These are phyloP conservation scores for Turritopsis dohrnii DNA, from an alignment of 30 jellyfish, hydroid and myxozoan species.

Conservation along the genomic window DNA sequence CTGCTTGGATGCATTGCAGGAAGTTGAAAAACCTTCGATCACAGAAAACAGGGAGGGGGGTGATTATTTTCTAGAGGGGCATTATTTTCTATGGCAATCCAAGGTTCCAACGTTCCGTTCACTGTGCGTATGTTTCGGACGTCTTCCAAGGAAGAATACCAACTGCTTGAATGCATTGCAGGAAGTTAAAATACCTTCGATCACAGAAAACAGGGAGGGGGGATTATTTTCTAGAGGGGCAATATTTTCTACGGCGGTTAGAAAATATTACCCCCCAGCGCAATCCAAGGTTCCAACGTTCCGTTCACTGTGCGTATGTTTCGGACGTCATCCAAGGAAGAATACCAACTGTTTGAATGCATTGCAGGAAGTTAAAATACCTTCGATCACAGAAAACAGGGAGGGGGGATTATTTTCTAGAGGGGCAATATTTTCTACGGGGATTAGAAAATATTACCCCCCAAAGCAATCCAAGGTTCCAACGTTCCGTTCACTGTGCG, in stretches of 20 bases:
- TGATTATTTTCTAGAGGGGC: neutral
- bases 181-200: neutral
- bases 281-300: neutral
- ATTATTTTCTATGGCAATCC: neutral
- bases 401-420: no score
- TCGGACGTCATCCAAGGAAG: neutral
- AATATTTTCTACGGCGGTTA: neutral
- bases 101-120: neutral
- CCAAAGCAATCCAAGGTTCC: neutral
- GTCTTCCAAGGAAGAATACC: neutral
- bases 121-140: neutral
- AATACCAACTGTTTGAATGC: neutral
- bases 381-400: neutral
- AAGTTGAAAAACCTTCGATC: neutral
- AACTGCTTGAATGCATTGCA: neutral
- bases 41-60: neutral
- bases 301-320: neutral
- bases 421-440: neutral
- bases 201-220: neutral
- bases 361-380: neutral
- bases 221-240: neutral
- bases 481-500: neutral
- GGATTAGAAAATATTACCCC: neutral
- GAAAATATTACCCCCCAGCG: neutral
- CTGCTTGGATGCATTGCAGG: neutral